Base-by-base conservation (phyloP, 92 coral and sea anemone genomes). In the Epizoanthus rinbou region DNA sequence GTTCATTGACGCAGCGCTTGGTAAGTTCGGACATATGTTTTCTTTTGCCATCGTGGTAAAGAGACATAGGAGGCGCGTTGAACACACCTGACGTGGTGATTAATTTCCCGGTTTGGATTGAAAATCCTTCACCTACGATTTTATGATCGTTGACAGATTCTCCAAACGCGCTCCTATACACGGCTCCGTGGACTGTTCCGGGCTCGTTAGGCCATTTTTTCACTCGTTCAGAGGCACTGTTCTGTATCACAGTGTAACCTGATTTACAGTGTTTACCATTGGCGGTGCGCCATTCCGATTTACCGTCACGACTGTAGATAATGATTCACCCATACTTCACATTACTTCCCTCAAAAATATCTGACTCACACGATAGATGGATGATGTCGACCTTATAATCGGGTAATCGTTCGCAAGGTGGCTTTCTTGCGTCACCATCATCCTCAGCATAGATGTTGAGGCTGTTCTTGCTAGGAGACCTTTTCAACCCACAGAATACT, bases 251-350 rank as follows among this genome's bases (percentile, higher is more conserved):
- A n/a, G 80, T 17, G 76, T 80, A 85, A 15, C 88, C 91, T 60
- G 84, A 35, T 78, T 80, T 85, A 73, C 91, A 85, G 78, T 79
- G 91, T 2, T 73, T 88, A 17, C 76, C 73, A 75, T 88, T 88
- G 4, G 65, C 63, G n/a, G 91, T 88, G 13, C 25, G 43, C 91
- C 91, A 85, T 1, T 85, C 86, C 13, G 72, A 13, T 25, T 69
- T 15, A 17, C 91, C 88, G 13, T 88, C 35, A 41, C 74, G 67
- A 18, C 73, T 76, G 39, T 84, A 88, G 13, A 88, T 50, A 52
- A 84, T 84, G 75, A 88, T 74, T 76, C 91, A 85, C 13, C 80
- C 91, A 81, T 88, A 88, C 43, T 16, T 88, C 33, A 17, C 9
- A 39, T 33, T 4, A 4, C 8, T 43, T 24, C 84, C 84, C 3